Evolutionary conservation across 2,888 invertebrate species (phyloP).

Genomic region (Asteroscopus sphinx): DNA sequence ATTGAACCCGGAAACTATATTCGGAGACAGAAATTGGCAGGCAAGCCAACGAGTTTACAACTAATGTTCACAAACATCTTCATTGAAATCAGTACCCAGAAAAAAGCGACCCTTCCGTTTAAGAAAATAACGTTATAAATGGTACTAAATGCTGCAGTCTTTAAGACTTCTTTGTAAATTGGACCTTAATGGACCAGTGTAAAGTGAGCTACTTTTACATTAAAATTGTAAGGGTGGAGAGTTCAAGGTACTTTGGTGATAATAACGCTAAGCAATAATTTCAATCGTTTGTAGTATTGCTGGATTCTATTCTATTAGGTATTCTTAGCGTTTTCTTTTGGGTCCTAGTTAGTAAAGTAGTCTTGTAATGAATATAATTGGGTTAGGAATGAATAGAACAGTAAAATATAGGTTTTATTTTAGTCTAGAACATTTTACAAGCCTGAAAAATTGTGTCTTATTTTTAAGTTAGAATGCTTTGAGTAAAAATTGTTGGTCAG

Average conservation of each 20-base stretch:
- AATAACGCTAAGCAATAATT: slow-evolving; percentile 7
- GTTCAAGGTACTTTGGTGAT: neutral
- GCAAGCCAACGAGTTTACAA: slow-evolving; percentile 17
- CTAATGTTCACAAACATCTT: slow-evolving; percentile 18
- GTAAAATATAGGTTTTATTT: neutral
- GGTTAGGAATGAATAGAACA: neutral
- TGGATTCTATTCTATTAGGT: slow-evolving; percentile 9
- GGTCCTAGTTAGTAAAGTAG: slow-evolving; percentile 1
- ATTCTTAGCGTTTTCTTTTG: slow-evolving; percentile 6
- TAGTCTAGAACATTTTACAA: neutral
- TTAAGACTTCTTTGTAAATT: slow-evolving; percentile 3
- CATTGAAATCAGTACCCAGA: slow-evolving; percentile 1
- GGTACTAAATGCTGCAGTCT: neutral
- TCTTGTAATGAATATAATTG: slow-evolving; percentile 3
- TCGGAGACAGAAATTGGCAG: slow-evolving; percentile 36
- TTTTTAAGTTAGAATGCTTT: too few species aligned
- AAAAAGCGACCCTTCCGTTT: neutral
- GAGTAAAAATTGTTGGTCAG: too few species aligned
- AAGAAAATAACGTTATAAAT: neutral
- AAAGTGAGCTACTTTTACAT: neutral
- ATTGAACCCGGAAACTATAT: slow-evolving; percentile 39
- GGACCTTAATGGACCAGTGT: slow-evolving; percentile 4
- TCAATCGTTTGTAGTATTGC: slow-evolving; percentile 1
- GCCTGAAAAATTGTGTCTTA: too few species aligned
- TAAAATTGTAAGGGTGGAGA: too few species aligned